Evolutionary conservation across 2,888 invertebrate species (phyloP), one percentile per base, ranked within the genome.

Genomic region (Trichogramma evanescens): DNA sequence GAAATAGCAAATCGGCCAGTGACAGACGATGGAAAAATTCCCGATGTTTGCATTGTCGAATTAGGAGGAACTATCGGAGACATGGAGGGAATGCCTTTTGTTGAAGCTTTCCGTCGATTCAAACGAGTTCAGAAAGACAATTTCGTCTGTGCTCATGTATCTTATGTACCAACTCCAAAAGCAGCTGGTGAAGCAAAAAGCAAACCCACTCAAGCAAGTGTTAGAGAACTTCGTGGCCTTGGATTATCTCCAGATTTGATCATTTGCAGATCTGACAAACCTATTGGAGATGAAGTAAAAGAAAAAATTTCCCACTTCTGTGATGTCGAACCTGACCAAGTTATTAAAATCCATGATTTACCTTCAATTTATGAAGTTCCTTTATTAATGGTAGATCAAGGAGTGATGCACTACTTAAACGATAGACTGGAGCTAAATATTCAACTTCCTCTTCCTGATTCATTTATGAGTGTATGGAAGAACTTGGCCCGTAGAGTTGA

Each of bases 41-140:
- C 85, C 9, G 84, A 87, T 74, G 91, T 93, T 0, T 93, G 93
- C 74, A 91, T 93, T 63, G 85, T 95, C 55, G 93, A 98, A 81
- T 82, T 99, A 48, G 98, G 98, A 50, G 98, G 98, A 5, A 98
- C 98, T 1, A 93, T 99, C 66, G 99, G 99, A 58, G 99, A 99
- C 74, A 99, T 99, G 68, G 99, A 99, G 80, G 94, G 97, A 64
- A 97, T 97, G 97, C 97, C 0, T n/a, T 99, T 98, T 78, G 93
- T 98, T 1, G 97, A 98, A 79, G 98, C 98, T 4, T 98, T 99
- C 76, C 83, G 97, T 39, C 97, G 97, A 74, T 97, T 98, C 74
- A 96, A 96, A 74, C 83, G 93, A 67, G 95, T 95, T 0, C 92
- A 91, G 71, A 82, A 86, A 59, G 95, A 97, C 72, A 95, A 96